Evolutionary conservation across 1,140 invertebrate species (phyloP).

Genomic region (Drosophila erecta): DNA sequence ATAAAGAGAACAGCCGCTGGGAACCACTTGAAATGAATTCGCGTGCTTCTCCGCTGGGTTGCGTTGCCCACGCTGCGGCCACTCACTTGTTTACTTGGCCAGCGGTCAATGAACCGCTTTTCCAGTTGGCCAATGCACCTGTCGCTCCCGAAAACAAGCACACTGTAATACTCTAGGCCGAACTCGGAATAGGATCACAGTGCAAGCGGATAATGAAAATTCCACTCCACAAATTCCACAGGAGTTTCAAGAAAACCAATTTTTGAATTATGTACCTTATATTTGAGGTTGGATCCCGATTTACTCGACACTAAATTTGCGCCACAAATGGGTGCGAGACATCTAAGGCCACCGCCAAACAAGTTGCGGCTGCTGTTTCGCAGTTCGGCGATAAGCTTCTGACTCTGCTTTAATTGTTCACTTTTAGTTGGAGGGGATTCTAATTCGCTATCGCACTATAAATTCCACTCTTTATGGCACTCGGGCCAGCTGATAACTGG

Average conservation of each 20-base stretch:
- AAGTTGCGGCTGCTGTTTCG: conserved; percentile 28
- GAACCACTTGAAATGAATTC: conserved; percentile 59
- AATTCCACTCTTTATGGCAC: conserved; percentile 54
- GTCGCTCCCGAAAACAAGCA: background rate
- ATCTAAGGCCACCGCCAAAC: conserved; percentile 32
- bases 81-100: conserved; percentile 53
- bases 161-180: background rate
- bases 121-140: conserved; percentile 23
- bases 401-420: conserved; percentile 31
- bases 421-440: conserved; percentile 22
- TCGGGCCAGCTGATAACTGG: conserved; percentile 31
- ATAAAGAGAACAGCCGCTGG: conserved; percentile 55
- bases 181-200: background rate
- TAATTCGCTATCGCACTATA: conserved; percentile 47
- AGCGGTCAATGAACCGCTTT: conserved; percentile 57
- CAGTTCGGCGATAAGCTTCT: conserved; percentile 27
- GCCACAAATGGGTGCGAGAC: conserved; percentile 24
- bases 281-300: background rate
- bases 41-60: conserved; percentile 49
- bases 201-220: too few relatives aligned
- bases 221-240: too few relatives aligned
- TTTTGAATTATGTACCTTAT: background rate
- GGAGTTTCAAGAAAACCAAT: too few relatives aligned
- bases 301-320: background rate
- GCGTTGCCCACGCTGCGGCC: conserved; percentile 36